These are phyloP conservation scores for Ceratosolen solmsi DNA, from an alignment of 1,140 invertebrate species.

Conservation along the genomic window DNA sequence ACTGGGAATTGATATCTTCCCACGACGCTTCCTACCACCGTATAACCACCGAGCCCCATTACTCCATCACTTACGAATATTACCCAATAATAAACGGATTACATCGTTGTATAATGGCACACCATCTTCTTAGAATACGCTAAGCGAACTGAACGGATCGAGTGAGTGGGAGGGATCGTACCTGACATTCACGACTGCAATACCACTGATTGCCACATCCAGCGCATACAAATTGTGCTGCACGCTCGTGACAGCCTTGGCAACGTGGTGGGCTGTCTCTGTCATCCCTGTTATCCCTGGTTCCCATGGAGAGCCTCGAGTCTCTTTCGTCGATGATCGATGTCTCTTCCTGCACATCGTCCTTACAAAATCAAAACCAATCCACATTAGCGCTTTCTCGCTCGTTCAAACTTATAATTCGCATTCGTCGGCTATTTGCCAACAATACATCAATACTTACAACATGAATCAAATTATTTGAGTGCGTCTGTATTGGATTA, in stretches of 20 bases:
- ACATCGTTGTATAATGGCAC: too few relatives aligned
- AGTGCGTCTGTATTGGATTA: constrained; percentile 64
- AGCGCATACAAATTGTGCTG: constrained; percentile 89
- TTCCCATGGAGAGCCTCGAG: constrained; percentile 63
- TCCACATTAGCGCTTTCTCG: too few relatives aligned
- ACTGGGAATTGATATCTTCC: too few relatives aligned
- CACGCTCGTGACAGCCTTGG: constrained; percentile 84
- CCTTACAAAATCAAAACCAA: constrained; percentile 62
- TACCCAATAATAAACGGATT: too few relatives aligned
- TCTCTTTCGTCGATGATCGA: constrained; percentile 80
- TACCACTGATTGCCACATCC: constrained; percentile 93
- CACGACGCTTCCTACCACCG: too few relatives aligned
- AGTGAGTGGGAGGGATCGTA: too few relatives aligned
- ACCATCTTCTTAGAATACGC: too few relatives aligned
- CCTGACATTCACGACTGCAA: constrained; percentile 91
- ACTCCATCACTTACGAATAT: too few relatives aligned
- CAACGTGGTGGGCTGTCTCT: constrained; percentile 75
- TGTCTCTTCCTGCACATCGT: constrained; percentile 76
- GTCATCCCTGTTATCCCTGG: constrained; percentile 68
- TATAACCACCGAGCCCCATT: too few relatives aligned
- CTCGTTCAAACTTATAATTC: too few relatives aligned
- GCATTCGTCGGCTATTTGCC: too few relatives aligned
- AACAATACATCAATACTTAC: constrained; percentile 56
- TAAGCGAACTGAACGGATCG: too few relatives aligned
- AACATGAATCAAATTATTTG: constrained; percentile 67